Conservation (phyloP, 2,113 vertebrate species). For the Caracal caracal region DNA sequence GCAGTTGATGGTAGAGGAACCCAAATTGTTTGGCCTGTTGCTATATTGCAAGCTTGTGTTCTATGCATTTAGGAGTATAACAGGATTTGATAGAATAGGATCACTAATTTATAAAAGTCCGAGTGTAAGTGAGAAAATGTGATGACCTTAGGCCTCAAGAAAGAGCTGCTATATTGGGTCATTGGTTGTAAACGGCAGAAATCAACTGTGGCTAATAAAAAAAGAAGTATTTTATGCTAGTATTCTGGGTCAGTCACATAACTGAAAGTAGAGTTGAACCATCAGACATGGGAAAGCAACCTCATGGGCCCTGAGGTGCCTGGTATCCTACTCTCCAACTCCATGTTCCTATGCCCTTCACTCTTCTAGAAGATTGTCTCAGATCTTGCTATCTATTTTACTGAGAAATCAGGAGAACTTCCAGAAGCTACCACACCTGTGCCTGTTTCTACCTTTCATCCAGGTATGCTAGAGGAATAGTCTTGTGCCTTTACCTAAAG, state of each 20-base stretch:
- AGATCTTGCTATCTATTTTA: background rate
- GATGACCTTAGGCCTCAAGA: background rate
- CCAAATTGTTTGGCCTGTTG: background rate
- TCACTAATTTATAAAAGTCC: conserved; percentile 28
- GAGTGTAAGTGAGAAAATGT: background rate
- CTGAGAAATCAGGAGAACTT: background rate
- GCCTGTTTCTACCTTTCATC: background rate
- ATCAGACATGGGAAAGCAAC: background rate
- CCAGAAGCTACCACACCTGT: background rate
- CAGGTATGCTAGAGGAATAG: background rate
- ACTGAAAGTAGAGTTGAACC: background rate
- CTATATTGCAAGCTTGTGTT: background rate
- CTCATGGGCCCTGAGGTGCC: background rate
- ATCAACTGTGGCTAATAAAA: conserved; percentile 14
- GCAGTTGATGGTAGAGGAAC: background rate
- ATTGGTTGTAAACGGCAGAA: conserved; percentile 8
- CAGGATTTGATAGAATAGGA: background rate
- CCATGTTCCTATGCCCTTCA: background rate
- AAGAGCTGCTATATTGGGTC: background rate
- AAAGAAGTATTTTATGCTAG: background rate
- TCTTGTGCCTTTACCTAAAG: background rate
- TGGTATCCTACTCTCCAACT: background rate
- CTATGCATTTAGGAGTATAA: background rate
- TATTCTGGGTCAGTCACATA: background rate
- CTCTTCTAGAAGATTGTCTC: background rate